Conservation (phyloP, 2,888 invertebrate genomes). For the Platerodrilus igneus region DNA sequence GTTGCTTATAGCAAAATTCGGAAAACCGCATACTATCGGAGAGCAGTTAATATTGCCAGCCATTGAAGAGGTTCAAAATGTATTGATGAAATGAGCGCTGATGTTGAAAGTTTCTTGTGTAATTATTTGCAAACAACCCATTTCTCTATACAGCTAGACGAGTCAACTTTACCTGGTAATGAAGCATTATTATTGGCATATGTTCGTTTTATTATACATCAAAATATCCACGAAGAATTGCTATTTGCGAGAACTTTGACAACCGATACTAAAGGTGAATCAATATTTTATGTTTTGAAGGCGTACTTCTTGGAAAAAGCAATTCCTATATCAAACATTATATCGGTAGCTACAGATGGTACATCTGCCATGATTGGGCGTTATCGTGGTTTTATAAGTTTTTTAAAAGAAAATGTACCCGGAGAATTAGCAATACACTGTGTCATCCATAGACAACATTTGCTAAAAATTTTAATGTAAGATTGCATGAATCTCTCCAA, state of each 20-base stretch:
- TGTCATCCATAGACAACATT: conserved; percentile 31
- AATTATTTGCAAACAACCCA: conserved; percentile 34
- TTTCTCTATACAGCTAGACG: conserved; percentile 40
- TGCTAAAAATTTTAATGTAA: conserved; percentile 25
- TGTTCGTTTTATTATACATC: conserved; percentile 46
- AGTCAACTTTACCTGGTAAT: conserved; percentile 36
- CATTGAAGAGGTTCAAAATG: conserved; percentile 35
- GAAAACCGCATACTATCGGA: conserved; percentile 32
- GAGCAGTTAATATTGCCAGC: conserved; percentile 36
- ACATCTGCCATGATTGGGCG: conserved; percentile 36
- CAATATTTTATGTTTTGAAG: conserved; percentile 34
- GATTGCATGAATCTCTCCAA: conserved; percentile 22
- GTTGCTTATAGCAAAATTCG: conserved; percentile 28
- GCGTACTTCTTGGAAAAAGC: conserved; percentile 28
- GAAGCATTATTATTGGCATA: conserved; percentile 36
- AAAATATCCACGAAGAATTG: conserved; percentile 39
- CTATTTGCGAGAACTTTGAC: conserved; percentile 38
- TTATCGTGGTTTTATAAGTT: conserved; percentile 36
- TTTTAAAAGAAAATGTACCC: conserved; percentile 34
- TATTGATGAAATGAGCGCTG: conserved; percentile 39
- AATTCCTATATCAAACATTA: conserved; percentile 32
- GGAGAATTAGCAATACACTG: conserved; percentile 30
- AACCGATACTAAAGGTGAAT: conserved; percentile 40
- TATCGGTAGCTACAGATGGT: conserved; percentile 37
- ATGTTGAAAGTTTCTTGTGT: conserved; percentile 36